Evolutionary conservation across 2,888 invertebrate genomes (phyloP).

Genomic region (Chloromyia formosa): DNA sequence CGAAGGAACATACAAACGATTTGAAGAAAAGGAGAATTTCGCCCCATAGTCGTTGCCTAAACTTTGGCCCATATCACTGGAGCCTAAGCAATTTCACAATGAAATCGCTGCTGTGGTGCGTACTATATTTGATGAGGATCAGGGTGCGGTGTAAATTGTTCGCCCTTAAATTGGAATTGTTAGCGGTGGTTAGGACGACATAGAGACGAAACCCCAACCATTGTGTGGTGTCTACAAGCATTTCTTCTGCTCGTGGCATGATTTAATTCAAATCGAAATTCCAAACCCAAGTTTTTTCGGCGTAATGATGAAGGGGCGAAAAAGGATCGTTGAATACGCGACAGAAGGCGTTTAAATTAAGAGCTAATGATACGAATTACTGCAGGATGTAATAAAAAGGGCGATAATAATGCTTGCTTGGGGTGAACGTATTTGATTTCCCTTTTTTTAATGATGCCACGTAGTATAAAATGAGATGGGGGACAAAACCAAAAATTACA

Average conservation of each 20-base stretch:
- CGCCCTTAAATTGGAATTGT: constrained; percentile 1
- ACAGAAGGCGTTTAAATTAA: background rate
- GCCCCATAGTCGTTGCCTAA: background rate
- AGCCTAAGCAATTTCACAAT: background rate
- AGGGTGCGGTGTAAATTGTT: background rate
- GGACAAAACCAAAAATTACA: too few relatives aligned
- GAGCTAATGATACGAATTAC: constrained; percentile 40
- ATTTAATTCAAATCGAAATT: constrained; percentile 13
- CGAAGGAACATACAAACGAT: constrained; percentile 2
- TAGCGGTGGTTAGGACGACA: background rate
- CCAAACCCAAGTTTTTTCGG: background rate
- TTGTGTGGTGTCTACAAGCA: background rate
- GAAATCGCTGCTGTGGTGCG: background rate
- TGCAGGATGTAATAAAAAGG: constrained; percentile 33
- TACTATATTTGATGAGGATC: background rate
- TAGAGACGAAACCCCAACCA: background rate
- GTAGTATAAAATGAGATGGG: too few relatives aligned
- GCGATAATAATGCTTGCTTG: constrained; percentile 4
- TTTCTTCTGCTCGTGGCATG: background rate
- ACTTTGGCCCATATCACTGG: background rate
- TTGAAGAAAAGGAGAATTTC: constrained; percentile 4
- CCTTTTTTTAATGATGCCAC: too few relatives aligned
- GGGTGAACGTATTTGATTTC: too few relatives aligned
- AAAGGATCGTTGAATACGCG: too few relatives aligned
- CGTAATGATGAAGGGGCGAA: too few relatives aligned